phyloP scores from a whole-genome alignment of 2,113 vertebrate genomes.

The Fregetta grallaria region DNA sequence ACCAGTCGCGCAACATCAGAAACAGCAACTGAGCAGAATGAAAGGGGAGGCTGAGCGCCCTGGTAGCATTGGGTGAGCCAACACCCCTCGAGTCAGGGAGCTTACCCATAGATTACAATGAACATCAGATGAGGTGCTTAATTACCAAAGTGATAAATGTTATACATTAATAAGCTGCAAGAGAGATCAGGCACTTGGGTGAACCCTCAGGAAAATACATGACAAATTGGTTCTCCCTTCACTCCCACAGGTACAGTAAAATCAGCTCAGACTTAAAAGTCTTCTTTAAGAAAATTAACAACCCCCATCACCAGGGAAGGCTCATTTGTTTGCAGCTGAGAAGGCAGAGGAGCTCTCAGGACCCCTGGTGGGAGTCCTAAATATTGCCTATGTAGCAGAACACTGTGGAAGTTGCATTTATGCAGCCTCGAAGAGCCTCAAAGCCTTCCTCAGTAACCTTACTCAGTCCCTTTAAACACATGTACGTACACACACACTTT shows the following conservation, averaged over 20 bases:
- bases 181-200: neutral
- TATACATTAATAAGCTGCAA: fast-evolving
- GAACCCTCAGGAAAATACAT: neutral
- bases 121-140: neutral
- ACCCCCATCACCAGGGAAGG: neutral
- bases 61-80: neutral
- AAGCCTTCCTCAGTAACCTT: neutral
- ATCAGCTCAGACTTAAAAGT: neutral
- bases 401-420: neutral
- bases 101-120: neutral
- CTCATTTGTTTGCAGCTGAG: neutral
- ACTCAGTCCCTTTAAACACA: neutral
- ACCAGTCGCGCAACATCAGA: neutral
- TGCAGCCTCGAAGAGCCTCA: neutral
- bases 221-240: neutral
- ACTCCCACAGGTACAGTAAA: neutral
- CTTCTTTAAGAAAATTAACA: neutral
- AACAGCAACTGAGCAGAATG: neutral
- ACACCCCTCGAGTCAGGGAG: neutral
- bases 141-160: neutral
- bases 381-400: neutral
- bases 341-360: neutral
- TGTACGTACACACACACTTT: fast-evolving
- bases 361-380: neutral
- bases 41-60: neutral